Evolutionary conservation across 2,113 vertebrate species (phyloP), one percentile per base, ranked within the genome.

Genomic region (Spheniscus mendiculus): DNA sequence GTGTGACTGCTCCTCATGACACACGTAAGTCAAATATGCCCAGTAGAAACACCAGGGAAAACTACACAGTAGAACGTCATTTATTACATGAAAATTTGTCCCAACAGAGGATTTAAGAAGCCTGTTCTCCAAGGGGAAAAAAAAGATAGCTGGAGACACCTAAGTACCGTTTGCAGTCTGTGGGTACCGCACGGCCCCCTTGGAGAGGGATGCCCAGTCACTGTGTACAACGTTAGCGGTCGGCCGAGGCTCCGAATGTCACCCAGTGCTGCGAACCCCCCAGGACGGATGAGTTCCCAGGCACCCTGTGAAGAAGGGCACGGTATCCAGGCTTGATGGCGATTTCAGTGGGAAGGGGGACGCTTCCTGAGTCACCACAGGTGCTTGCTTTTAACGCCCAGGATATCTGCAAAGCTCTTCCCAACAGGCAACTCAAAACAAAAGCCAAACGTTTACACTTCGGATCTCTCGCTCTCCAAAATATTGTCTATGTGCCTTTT

Each of bases 161-260:
- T 3, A n/a, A 25, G 21, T 5, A 42, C 52, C 21, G 10, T 18
- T 20, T 47, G 27, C 38, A 76, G 87, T 9, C 14, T 21, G 52
- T 16, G 0, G 1, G 36, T 7, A 8, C 14, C 5, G 20, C 29
- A 3, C 5, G 11, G 25, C 19, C n/a, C 23, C 20, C 7, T 4
- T 8, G 14, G 26, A 38, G 32, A n/a, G 34, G 23, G 52, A 52
- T 2, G 4, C 38, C 50, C 22, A 4, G 6, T 22, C 47, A 4
- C 47, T 9, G n/a, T 1, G 5, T 9, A 26, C 32, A 22, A 26
- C 0, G 3, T 15, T 5, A 62, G 36, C n/a, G 8, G 12, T 2
- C 10, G 3, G 22, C 53, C 4, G 0, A 19, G n/a, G 53, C n/a
- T 32, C 55, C 9, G 0, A 10, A 26, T 3, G 11, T 11, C 49